Conservation (phyloP, 1,140 invertebrate species). For the Drosophila kanapiae region DNA sequence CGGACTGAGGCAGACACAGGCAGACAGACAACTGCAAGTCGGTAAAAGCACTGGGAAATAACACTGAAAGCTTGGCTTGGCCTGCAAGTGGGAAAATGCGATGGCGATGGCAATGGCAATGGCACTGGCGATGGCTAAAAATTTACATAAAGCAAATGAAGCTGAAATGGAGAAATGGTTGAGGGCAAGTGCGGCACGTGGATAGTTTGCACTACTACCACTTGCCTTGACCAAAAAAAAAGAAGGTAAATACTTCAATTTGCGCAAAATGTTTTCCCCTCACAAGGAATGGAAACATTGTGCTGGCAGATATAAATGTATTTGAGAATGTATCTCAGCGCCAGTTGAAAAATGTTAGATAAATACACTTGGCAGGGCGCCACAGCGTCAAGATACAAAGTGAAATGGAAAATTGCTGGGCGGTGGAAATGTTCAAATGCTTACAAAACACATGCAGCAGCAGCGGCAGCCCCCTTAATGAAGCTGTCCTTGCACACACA, state of each 20-base stretch:
- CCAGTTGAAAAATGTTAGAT: constrained; percentile 74
- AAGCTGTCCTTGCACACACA: constrained; percentile 39
- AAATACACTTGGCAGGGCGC: constrained; percentile 53
- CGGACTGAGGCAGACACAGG: neutral
- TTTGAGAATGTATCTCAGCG: constrained; percentile 12
- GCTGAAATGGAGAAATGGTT: constrained; percentile 62
- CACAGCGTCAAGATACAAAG: constrained; percentile 49
- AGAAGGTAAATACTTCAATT: constrained; percentile 76
- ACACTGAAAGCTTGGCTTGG: constrained; percentile 49
- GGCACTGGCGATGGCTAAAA: constrained; percentile 12
- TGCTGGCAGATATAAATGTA: constrained; percentile 7
- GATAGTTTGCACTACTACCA: neutral
- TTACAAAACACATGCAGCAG: constrained; percentile 22
- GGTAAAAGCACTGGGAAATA: constrained; percentile 71
- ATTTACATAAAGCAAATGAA: constrained; percentile 81
- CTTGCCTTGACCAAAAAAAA: constrained; percentile 33
- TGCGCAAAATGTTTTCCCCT: constrained; percentile 67
- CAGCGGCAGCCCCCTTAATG: constrained; percentile 45
- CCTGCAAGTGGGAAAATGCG: neutral
- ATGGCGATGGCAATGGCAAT: constrained; percentile 2
- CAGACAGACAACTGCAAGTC: constrained; percentile 43
- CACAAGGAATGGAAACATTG: constrained; percentile 11
- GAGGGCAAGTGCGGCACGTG: neutral
- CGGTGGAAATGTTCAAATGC: constrained; percentile 65
- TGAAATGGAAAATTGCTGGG: constrained; percentile 63